Base-by-base conservation (phyloP, 2,797 vertebrate species). In the Carapus acus region DNA sequence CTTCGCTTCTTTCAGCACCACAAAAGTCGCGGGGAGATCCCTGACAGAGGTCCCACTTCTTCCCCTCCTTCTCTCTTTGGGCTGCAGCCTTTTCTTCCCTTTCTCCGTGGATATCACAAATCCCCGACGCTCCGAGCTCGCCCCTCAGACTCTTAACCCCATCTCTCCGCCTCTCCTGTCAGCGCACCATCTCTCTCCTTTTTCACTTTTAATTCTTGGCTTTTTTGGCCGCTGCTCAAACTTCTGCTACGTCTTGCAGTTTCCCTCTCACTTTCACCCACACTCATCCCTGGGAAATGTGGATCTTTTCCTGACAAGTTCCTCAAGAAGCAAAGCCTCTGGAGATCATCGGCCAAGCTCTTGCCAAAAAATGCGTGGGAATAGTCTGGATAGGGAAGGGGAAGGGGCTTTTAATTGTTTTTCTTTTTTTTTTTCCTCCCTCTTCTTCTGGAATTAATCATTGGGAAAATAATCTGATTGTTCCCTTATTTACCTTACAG, bases 341-440 rank as follows among this genome's bases (percentile, higher is more conserved):
- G 90, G 92, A 93, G 93, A 91, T 92, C 89, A 90, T 91, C 91
- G 89, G 86, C 83, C 83, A 80, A 89, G 85, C 4, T 88, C 85
- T 87, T 94, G 94, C 93, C 94, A 97, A 92, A 87, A 91, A 90
- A 93, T 93, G 92, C 90, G 93, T 98, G 95, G 93, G 94, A 98
- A 98, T 94, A 87, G 78, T 83, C 82, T 86, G 86, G 90, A 94
- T 94, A 90, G 92, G 91, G 95, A 94, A 73, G 90, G 88, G 78
- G 81, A 78, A 76, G 81, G 71, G 77, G 80, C 93, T 85, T 93
- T 92, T 94, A 87, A 89, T 87, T 83, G 88, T 89, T 88, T 87
- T 84, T 76, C 78, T 73, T 78, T 85, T 80, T 82, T 52, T 89
- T 88, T 87, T 84, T 76, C 78, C 73, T 78, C 85, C 79, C 81